Base-by-base conservation (phyloP, 2,113 vertebrate genomes). In the Lethenteron reissneri region DNA sequence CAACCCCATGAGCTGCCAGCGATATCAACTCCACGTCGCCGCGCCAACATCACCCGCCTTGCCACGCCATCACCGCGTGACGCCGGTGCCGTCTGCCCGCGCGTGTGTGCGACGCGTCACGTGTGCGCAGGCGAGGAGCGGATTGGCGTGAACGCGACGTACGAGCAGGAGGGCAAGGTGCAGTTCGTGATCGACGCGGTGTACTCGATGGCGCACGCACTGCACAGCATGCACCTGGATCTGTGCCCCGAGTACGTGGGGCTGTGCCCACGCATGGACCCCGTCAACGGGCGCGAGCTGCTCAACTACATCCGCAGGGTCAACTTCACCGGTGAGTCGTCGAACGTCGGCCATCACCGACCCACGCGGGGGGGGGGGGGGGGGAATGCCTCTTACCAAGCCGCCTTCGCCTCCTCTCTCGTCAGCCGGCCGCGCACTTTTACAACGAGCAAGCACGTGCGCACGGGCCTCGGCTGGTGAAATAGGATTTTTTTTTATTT, bases 101-200 rank as follows among this genome's bases (percentile, higher is more conserved):
- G 25, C 25, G 25, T 41, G 41, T 41, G 41, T 41, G 41, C 41
- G 41, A 41, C 41, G 41, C 6, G 25, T 41, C 41, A 5, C 41
- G 41, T 7, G 41, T 74, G 74, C 74, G 25, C 84, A 96, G 91
- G 92, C 75, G 82, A 89, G 0, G 91, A 96, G 78, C 83, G 90
- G 74, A 96, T 96, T 1, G 91, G 91, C 71, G 87, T 86, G 78
- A 89, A 92, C 77, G 92, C 90, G 0, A 82, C 84, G 0, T 96
- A 96, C 1, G 91, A 96, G 74, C 91, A 96, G 77, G 91, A 96
- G 76, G 91, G 91, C 71, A 96, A 96, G 74, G 91, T 95, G 10
- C 90, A 95, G 75, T 95, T 96, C 14, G 91, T 96, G 74, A 88
- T 96, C 0, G 91, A 96, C 0, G 91, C 91, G 0, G 86, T 96